phyloP scores from a whole-genome alignment of 2,113 vertebrate genomes.

The Acanthisitta chloris region DNA sequence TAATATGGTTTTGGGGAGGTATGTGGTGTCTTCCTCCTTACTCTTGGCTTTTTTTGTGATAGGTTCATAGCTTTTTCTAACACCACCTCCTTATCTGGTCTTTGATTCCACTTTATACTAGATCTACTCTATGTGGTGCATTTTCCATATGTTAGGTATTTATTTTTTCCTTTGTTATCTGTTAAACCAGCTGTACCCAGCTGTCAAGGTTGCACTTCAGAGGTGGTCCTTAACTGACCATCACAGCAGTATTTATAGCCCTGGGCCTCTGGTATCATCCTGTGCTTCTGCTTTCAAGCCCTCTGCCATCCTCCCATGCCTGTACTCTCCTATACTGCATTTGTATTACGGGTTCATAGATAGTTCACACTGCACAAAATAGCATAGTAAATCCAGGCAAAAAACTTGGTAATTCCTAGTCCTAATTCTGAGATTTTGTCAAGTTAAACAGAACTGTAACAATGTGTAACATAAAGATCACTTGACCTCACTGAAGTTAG shows the following conservation, averaged over 20 bases:
- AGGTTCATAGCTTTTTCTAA: neutral
- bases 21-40: neutral
- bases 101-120: neutral
- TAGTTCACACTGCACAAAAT: neutral
- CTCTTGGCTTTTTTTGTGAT: neutral
- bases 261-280: neutral
- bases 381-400: neutral
- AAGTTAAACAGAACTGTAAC: neutral
- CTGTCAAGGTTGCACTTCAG: neutral
- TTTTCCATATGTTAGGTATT: neutral
- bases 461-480: neutral
- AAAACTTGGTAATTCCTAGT: neutral
- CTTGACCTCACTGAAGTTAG: neutral
- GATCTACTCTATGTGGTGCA: neutral
- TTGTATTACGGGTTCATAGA: neutral
- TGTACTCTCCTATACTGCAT: neutral
- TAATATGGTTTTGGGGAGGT: neutral
- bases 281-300: neutral
- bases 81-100: accelerated
- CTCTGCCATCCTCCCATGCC: neutral
- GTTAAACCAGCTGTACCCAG: neutral
- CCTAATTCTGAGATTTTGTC: neutral
- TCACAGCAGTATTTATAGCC: neutral
- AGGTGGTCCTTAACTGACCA: neutral
- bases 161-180: neutral